A percentile compares a stretch with the other conserved stretches of the same genome.
Evolutionary conservation across 2,797 vertebrate genomes (phyloP).

Genomic region (Coendou prehensilis): DNA sequence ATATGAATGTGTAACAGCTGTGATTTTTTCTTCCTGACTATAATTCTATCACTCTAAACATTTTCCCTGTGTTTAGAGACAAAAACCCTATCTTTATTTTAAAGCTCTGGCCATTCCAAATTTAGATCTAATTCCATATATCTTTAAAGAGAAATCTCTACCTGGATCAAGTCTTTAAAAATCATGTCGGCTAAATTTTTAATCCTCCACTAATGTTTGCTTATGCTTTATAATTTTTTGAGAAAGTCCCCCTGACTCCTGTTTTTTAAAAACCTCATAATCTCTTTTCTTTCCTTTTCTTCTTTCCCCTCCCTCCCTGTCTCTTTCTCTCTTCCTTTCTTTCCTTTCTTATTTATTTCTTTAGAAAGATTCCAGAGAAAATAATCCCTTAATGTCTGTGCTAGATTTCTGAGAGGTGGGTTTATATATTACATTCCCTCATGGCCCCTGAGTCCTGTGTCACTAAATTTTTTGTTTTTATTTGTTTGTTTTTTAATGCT

Average conservation of each 20-base stretch:
- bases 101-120: neutral
- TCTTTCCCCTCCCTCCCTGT: no score
- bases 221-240: neutral
- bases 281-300: neutral
- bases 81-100: neutral
- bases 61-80: conserved; percentile 54
- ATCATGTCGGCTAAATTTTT: conserved; percentile 23
- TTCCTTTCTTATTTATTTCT: neutral
- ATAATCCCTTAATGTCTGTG: neutral
- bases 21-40: neutral
- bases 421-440: neutral
- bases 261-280: neutral
- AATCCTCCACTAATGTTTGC: neutral
- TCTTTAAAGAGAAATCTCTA: neutral
- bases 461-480: neutral
- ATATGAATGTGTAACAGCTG: neutral
- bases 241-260: neutral
- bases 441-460: neutral
- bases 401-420: neutral
- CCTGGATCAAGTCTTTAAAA: conserved; percentile 33
- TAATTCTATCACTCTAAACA: conserved; percentile 21
- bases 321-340: no score
- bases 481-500: neutral
- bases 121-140: neutral
- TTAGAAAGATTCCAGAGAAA: neutral